A percentile compares a stretch with the other conserved stretches of the same genome.
Evolutionary conservation across 2,113 vertebrate species (phyloP).

Genomic region (Mandrillus leucophaeus): DNA sequence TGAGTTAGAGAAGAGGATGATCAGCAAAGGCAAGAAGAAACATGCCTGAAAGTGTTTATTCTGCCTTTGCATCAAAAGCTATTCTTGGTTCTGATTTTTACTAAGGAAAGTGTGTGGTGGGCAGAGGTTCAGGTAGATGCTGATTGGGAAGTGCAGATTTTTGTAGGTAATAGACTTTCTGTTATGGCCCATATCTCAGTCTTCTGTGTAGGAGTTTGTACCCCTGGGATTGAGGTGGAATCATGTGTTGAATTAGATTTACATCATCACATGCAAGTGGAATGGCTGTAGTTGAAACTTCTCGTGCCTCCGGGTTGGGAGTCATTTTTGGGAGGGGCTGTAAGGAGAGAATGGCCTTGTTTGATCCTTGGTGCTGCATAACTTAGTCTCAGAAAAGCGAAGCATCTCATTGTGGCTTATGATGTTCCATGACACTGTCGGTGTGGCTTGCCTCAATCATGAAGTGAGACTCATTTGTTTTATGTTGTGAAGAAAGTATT

Average conservation of each 20-base stretch:
- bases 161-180: background rate
- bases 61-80: background rate
- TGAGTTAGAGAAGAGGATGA: background rate
- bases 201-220: background rate
- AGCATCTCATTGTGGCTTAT: background rate
- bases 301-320: fast-evolving
- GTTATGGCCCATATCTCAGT: background rate
- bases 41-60: background rate
- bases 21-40: background rate
- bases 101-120: background rate
- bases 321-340: background rate
- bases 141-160: background rate
- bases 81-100: background rate
- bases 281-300: background rate
- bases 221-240: background rate
- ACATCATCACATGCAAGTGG: fast-evolving
- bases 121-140: background rate
- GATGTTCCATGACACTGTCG: background rate
- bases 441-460: background rate
- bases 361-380: background rate
- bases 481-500: background rate
- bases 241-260: background rate
- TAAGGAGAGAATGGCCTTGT: background rate
- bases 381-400: background rate
- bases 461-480: background rate